Conservation (phyloP, 2,797 vertebrate genomes). For the Parotocinclus haroldoi region DNA sequence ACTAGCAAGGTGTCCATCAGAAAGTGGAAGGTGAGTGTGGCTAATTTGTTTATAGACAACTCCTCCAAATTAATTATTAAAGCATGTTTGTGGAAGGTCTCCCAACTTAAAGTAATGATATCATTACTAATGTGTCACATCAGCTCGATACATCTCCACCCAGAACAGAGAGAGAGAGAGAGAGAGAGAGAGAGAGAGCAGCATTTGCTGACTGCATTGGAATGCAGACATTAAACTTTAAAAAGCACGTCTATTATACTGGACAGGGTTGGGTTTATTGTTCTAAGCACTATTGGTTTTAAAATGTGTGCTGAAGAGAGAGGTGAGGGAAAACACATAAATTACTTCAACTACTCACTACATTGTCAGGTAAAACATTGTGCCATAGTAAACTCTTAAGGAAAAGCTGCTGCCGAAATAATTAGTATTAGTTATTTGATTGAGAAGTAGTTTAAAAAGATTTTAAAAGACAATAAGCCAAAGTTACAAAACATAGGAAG, state of each 20-base stretch:
- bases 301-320: conserved; percentile 48
- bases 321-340: conserved; percentile 13
- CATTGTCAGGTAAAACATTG: no score
- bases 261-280: conserved; percentile 54
- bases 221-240: conserved; percentile 68
- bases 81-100: background rate
- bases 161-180: conserved; percentile 14
- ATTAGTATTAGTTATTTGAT: background rate
- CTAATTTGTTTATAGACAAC: no score
- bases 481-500: no score
- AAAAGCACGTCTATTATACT: conserved; percentile 60
- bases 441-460: no score
- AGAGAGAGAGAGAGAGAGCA: conserved; percentile 37
- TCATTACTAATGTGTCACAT: conserved; percentile 16
- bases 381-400: no score
- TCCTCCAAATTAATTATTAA: no score
- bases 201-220: conserved; percentile 63
- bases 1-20: no score
- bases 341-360: no score
- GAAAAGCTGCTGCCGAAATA: background rate
- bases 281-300: conserved; percentile 56
- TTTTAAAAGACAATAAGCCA: no score
- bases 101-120: conserved; percentile 10
- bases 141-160: background rate
- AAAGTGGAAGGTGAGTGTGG: no score